Conservation (phyloP, 2,113 vertebrate genomes). For the Probosciger aterrimus region DNA sequence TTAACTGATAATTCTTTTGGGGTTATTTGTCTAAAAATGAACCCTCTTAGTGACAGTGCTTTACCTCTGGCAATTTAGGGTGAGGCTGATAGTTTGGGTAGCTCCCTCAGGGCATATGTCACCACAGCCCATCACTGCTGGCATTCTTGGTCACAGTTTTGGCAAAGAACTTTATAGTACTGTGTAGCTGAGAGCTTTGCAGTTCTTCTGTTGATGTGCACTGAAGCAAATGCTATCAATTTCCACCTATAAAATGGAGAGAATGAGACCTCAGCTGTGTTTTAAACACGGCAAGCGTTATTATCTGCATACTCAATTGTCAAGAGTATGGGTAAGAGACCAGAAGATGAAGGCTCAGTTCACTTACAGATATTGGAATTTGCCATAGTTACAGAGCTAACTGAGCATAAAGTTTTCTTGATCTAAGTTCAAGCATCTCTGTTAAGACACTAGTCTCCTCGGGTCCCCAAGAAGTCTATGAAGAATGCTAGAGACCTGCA, state of each 20-base stretch:
- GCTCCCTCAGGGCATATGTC: background rate
- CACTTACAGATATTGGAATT: background rate
- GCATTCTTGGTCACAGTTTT: background rate
- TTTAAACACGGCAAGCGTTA: background rate
- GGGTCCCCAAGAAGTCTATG: background rate
- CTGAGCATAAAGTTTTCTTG: background rate
- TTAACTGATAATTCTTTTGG: background rate
- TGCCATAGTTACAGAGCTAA: background rate
- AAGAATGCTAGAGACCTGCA: background rate
- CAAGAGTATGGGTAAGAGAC: background rate
- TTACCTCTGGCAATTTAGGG: background rate
- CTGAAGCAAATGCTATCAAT: background rate
- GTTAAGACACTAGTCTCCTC: background rate
- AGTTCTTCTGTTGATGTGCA: background rate
- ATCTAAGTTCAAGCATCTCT: background rate
- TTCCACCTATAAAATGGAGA: background rate
- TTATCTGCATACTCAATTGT: background rate
- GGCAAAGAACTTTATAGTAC: background rate
- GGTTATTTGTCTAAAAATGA: background rate
- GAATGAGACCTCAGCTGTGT: background rate
- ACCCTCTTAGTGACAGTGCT: background rate
- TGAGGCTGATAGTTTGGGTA: background rate
- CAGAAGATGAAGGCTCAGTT: background rate
- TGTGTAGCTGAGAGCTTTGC: background rate
- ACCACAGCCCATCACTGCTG: background rate